phyloP scores from a whole-genome alignment of 2,113 vertebrate species.

The Saguinus midas region DNA sequence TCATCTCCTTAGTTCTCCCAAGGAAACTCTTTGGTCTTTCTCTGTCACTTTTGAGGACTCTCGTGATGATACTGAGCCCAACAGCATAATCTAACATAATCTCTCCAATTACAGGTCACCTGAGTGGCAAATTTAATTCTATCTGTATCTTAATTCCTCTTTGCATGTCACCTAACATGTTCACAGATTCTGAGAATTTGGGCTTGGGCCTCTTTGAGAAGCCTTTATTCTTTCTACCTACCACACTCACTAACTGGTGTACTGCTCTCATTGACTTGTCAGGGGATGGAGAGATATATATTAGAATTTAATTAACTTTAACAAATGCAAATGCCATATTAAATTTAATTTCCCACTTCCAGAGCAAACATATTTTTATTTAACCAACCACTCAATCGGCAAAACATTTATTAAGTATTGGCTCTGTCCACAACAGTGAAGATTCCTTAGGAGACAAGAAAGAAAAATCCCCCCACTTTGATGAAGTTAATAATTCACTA shows the following conservation, averaged over 20 bases:
- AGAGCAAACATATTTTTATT: not conserved
- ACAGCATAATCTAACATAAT: not conserved
- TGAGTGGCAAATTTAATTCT: not conserved
- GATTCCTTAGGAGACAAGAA: not conserved
- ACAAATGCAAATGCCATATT: not conserved
- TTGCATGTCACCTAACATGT: not conserved
- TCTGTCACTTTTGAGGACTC: not conserved
- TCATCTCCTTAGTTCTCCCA: not conserved
- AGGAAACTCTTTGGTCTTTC: not conserved
- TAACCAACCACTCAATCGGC: not conserved
- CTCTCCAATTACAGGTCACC: not conserved
- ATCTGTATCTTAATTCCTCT: not conserved
- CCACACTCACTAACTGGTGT: not conserved
- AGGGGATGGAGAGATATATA: not conserved
- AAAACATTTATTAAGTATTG: not conserved
- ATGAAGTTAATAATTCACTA: not conserved
- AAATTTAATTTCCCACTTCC: not conserved
- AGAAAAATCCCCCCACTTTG: not conserved
- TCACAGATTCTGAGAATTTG: not conserved
- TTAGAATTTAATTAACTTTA: not conserved
- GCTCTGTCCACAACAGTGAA: not conserved
- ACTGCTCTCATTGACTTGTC: not conserved
- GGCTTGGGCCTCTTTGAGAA: not conserved
- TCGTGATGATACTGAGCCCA: not conserved
- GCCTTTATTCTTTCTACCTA: not conserved